Percentiles rank a stretch among this genome's conserved stretches.
Evolutionary conservation across 2,797 vertebrate genomes (phyloP).

Genomic region (Sphenodon punctatus): DNA sequence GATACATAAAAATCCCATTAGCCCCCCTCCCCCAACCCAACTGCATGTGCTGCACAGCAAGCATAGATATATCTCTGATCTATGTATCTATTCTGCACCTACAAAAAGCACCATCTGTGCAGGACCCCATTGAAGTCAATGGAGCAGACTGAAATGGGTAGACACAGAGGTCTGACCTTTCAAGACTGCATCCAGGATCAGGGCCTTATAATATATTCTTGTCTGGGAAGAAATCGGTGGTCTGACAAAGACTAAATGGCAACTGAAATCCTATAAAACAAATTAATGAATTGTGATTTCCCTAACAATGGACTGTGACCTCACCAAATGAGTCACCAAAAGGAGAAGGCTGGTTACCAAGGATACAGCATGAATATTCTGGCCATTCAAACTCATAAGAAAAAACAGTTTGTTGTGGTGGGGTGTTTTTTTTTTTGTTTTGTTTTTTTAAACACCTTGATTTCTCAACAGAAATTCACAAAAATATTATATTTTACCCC

Average conservation of each 20-base stretch:
- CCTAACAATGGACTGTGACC: conserved; percentile 30
- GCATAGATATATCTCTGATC: neutral
- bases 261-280: conserved; percentile 12
- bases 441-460: neutral
- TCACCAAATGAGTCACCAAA: conserved; percentile 20
- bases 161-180: neutral
- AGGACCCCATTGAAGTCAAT: neutral
- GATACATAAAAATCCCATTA: neutral
- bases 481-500: conserved; percentile 4
- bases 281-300: conserved; percentile 31
- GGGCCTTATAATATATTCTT: conserved; percentile 21
- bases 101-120: neutral
- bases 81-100: neutral
- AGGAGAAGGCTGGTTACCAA: conserved; percentile 29
- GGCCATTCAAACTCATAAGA: neutral
- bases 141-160: neutral
- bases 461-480: neutral
- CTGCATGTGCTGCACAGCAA: neutral
- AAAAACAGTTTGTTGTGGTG: neutral
- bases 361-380: conserved; percentile 13
- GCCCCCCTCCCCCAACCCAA: neutral
- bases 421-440: too few species aligned
- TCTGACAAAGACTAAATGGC: conserved; percentile 27
- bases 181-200: too few species aligned
- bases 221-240: conserved; percentile 20